Base-by-base conservation (phyloP, 1,140 invertebrate species). In the Arctopsyche grandis region DNA sequence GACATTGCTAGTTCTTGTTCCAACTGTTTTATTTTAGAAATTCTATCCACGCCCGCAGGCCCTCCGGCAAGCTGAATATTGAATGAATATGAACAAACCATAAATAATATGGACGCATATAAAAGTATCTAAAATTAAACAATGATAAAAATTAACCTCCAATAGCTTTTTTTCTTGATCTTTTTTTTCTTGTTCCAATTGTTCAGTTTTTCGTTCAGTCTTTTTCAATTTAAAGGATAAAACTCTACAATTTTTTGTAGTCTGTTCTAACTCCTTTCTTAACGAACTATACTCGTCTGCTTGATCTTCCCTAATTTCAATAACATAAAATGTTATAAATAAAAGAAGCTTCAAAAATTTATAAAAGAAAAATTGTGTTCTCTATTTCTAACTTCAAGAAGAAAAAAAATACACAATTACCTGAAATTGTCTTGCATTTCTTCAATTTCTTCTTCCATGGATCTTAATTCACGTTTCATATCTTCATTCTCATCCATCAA, bases 141-240 rank as follows among this genome's bases (percentile, higher is more conserved):
- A 22, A 46, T 71, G 44, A 71, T 69, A 14, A 60, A 21, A 60
- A 60, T 44, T 7, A 46, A 71, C 69, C 21, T 71, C 69, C 12
- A 71, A 71, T 69, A 91, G 88, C 85, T 92, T 92, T 79, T 91
- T 92, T 81, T 95, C 93, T 22, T 92, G 85, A 81, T 93, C 92
- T 5, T 86, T 87, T 84, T 96, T 96, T 82, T 99, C 97, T 46
- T 91, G 90, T 85, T 99, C 97, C 19, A 98, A 86, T 83, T 96
- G 93, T 78, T 99, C 98, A 29, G 93, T 91, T 85, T 93, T 93
- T 75, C 98, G 91, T 86, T 99, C 99, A 22, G 96, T 92, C 90
- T 99, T 99, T 83, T 98, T 92, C 69, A 99, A 88, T 88, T 99
- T 99, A 86, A 99, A 99, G 79, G 99, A 99, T 26, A 99, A 90